A percentile compares a stretch with the other conserved stretches of the same genome.
These are phyloP conservation scores for Dendrolimus punctatus DNA, from an alignment of 1,140 invertebrate genomes.

Conservation along the genomic window DNA sequence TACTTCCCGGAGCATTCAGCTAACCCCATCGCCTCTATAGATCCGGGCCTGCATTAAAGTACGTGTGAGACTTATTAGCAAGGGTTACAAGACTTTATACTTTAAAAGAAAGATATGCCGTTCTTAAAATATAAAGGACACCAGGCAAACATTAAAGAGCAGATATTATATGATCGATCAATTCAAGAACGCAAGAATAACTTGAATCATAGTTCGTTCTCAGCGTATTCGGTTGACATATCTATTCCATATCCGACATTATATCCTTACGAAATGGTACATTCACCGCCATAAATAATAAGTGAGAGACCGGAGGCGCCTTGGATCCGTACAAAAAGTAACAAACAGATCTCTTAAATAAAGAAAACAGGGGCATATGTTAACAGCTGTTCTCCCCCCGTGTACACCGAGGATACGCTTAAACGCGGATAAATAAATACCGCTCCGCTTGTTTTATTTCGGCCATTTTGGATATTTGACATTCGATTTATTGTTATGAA, in stretches of 20 bases:
- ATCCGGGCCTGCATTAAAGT: too few species aligned
- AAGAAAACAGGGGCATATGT: conserved; percentile 67
- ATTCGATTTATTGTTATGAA: neutral
- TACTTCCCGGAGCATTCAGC: too few species aligned
- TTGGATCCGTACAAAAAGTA: conserved; percentile 65
- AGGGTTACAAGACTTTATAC: too few species aligned
- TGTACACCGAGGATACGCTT: conserved; percentile 7
- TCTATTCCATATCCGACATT: neutral
- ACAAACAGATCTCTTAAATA: conserved; percentile 69
- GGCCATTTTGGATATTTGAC: conserved; percentile 2
- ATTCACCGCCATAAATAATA: conserved; percentile 65
- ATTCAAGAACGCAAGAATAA: too few species aligned
- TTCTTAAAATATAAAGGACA: too few species aligned
- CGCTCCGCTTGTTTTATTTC: conserved; percentile 2
- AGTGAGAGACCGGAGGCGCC: conserved; percentile 62
- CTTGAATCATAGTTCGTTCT: too few species aligned
- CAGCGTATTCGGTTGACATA: neutral
- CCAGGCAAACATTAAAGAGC: too few species aligned
- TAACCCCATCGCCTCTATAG: too few species aligned
- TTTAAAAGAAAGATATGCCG: too few species aligned
- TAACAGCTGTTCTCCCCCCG: conserved; percentile 55
- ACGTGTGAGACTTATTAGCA: too few species aligned
- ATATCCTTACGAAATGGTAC: conserved; percentile 22
- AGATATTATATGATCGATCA: too few species aligned
- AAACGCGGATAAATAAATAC: conserved; percentile 26